phyloP scores from a whole-genome alignment of 2,888 invertebrate genomes.

The Nymphalis c-album region DNA sequence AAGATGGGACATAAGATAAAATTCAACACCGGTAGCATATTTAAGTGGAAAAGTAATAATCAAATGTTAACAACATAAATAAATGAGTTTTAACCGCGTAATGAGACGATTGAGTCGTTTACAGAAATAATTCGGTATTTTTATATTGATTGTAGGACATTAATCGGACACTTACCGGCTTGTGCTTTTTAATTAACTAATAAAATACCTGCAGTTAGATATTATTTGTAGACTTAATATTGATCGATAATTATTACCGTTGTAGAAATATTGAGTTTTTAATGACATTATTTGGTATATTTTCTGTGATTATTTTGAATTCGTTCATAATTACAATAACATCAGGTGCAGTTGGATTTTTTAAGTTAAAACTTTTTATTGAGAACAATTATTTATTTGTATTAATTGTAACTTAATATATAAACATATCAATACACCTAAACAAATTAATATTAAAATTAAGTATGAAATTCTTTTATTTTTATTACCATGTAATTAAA shows the following conservation, averaged over 20 bases:
- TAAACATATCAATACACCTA: no score
- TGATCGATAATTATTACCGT: constrained; percentile 1
- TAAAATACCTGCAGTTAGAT: not conserved
- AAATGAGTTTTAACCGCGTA: constrained; percentile 25
- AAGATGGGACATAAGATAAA: constrained; percentile 25
- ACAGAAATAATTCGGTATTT: constrained; percentile 19
- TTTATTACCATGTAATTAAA: no score
- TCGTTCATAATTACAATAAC: no score
- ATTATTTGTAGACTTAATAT: not conserved
- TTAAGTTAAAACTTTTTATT: no score
- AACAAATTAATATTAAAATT: no score
- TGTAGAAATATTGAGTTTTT: not conserved
- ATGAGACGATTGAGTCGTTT: constrained; percentile 25
- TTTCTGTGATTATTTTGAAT: no score
- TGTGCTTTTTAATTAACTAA: constrained; percentile 9
- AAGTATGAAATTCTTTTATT: no score
- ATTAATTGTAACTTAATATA: no score
- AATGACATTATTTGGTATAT: no score
- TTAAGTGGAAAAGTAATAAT: constrained; percentile 27
- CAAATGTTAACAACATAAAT: constrained; percentile 23
- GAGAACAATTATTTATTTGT: no score
- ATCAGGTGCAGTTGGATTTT: no score
- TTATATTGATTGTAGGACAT: constrained; percentile 10
- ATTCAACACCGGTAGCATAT: constrained; percentile 36
- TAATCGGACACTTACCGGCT: constrained; percentile 4